A percentile compares a stretch with the other conserved stretches of the same genome.
phyloP scores from a whole-genome alignment of 1,140 invertebrate species.

The Asobara japonica region DNA sequence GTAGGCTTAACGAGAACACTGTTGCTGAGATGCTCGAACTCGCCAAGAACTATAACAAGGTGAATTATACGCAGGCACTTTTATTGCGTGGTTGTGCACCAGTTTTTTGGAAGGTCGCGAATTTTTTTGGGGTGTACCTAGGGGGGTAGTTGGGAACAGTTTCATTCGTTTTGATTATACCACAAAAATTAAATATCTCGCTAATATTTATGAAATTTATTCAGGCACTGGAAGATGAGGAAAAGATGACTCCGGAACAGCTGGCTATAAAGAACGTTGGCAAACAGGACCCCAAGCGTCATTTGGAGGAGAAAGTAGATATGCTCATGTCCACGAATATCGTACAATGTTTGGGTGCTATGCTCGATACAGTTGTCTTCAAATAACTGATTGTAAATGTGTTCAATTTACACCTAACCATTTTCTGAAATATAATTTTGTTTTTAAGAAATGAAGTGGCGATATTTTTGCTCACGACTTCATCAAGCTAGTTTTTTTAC shows the following conservation, averaged over 20 bases:
- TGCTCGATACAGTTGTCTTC: conserved; percentile 98
- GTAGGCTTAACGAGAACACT: conserved; percentile 89
- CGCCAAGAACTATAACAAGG: conserved; percentile 99
- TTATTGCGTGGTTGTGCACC: no score
- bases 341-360: conserved; percentile 97
- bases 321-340: conserved; percentile 98
- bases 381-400: conserved; percentile 70
- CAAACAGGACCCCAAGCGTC: conserved; percentile 99
- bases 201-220: no score
- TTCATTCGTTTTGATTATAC: no score
- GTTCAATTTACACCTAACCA: neutral
- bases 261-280: conserved; percentile 99
- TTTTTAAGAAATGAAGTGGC: conserved; percentile 35
- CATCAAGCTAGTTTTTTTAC: neutral
- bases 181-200: no score
- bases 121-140: no score
- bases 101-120: no score
- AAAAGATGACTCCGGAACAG: conserved; percentile 99
- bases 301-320: conserved; percentile 99
- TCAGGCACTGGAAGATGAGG: conserved; percentile 95
- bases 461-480: conserved; percentile 21
- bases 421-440: conserved; percentile 33
- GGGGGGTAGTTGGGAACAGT: no score
- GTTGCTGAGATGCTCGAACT: conserved; percentile 97
- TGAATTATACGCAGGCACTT: conserved; percentile 53